These are phyloP conservation scores for Caenorhabditis sulstoni DNA, from an alignment of 2,888 invertebrate genomes.

Conservation along the genomic window DNA sequence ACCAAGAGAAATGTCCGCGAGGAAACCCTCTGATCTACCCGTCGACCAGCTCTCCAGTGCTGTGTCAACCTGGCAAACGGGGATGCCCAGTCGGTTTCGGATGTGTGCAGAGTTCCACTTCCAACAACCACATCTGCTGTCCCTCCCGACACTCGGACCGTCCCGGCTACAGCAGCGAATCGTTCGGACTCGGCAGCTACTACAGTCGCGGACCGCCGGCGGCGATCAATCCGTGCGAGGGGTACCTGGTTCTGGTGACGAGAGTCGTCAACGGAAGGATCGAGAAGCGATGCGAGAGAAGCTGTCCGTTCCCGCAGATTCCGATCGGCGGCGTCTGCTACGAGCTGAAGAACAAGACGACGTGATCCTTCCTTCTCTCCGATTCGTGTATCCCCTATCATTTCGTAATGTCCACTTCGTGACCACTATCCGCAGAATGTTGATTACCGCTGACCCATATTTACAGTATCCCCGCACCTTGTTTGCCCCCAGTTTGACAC, in stretches of 20 bases:
- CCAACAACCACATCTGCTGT: slow-evolving; percentile 63
- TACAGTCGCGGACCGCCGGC: slow-evolving; percentile 54
- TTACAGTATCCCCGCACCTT: slow-evolving; percentile 55
- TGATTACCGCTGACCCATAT: slow-evolving; percentile 21
- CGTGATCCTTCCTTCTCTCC: slow-evolving; percentile 4
- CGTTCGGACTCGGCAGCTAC: slow-evolving; percentile 49
- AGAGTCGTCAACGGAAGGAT: slow-evolving; percentile 64
- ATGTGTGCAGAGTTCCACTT: slow-evolving; percentile 55
- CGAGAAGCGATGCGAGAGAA: slow-evolving; percentile 71
- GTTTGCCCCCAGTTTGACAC: slow-evolving; percentile 53
- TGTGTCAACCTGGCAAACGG: slow-evolving; percentile 64
- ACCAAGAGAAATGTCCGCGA: slow-evolving; percentile 60
- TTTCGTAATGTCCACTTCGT: slow-evolving; percentile 39
- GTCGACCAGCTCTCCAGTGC: slow-evolving; percentile 68
- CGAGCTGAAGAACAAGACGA: slow-evolving; percentile 61
- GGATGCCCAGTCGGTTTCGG: slow-evolving; percentile 67
- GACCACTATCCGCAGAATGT: slow-evolving; percentile 28
- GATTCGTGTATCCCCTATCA: background rate
- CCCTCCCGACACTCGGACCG: slow-evolving; percentile 56
- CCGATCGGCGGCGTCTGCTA: slow-evolving; percentile 74
- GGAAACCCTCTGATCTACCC: slow-evolving; percentile 71
- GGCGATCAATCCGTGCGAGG: slow-evolving; percentile 64
- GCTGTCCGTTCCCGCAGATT: slow-evolving; percentile 70
- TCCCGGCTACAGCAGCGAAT: slow-evolving; percentile 28
- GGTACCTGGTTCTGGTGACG: slow-evolving; percentile 65